A percentile compares a stretch with the other conserved stretches of the same genome.
Conservation (phyloP, 2,888 invertebrate species). For the Hydropsyche betteni region DNA sequence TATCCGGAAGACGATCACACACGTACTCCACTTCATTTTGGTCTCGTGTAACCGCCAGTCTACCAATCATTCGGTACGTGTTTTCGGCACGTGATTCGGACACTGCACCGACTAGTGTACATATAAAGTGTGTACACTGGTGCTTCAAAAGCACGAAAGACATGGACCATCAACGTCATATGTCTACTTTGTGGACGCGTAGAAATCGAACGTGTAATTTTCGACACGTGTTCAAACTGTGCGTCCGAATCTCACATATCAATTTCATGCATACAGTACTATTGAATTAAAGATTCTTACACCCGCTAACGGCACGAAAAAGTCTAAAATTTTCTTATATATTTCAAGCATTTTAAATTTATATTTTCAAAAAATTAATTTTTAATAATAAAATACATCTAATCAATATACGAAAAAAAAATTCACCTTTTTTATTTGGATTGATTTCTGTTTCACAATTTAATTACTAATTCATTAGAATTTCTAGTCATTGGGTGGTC, state of each 20-base stretch:
- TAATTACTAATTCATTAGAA: too few relatives aligned
- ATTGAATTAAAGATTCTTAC: too few relatives aligned
- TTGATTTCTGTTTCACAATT: too few relatives aligned
- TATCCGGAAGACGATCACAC: slow-evolving; percentile 20
- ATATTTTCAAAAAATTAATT: too few relatives aligned
- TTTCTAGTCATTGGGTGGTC: too few relatives aligned
- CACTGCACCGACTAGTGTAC: not conserved
- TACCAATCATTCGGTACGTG: slow-evolving; percentile 27
- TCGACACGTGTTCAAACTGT: slow-evolving; percentile 19
- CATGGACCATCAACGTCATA: slow-evolving; percentile 20
- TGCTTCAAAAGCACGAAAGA: not conserved
- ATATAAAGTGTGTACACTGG: not conserved
- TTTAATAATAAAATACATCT: too few relatives aligned
- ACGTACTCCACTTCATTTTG: slow-evolving; percentile 18
- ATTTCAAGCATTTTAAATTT: too few relatives aligned
- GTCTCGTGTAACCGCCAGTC: slow-evolving; percentile 2
- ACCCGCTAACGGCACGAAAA: too few relatives aligned
- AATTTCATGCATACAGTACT: not conserved
- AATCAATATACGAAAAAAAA: too few relatives aligned
- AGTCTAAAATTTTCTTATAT: too few relatives aligned
- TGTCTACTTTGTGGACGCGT: slow-evolving; percentile 7
- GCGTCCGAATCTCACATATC: slow-evolving; percentile 5
- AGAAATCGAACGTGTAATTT: slow-evolving; percentile 31
- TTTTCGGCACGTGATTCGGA: slow-evolving; percentile 30
- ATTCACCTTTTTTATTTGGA: too few relatives aligned